Conservation (phyloP, 2,888 invertebrate species). For the Ormyrus labotus region DNA sequence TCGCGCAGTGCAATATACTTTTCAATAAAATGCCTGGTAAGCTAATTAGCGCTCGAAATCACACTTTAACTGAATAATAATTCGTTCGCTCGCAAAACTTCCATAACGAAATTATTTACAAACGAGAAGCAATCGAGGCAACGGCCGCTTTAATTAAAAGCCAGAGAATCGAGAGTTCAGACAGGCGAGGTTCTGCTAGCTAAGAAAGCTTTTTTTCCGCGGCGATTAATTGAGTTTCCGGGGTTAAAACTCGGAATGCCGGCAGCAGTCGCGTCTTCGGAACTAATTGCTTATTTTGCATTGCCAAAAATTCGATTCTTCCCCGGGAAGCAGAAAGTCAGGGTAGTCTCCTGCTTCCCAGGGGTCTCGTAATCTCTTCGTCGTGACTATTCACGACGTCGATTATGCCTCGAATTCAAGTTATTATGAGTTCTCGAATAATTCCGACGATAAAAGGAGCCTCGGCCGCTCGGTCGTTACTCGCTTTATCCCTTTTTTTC, state of each 20-base stretch:
- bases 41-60: too few relatives aligned
- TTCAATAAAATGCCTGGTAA: too few relatives aligned
- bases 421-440: conserved; percentile 56
- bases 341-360: conserved; percentile 48
- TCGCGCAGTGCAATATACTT: too few relatives aligned
- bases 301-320: conserved; percentile 55
- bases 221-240: conserved; percentile 52
- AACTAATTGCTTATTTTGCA: conserved; percentile 56
- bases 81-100: not conserved
- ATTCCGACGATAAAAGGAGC: conserved; percentile 48
- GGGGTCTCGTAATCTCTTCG: conserved; percentile 42
- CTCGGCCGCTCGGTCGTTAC: conserved; percentile 22
- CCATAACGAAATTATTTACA: conserved; percentile 5
- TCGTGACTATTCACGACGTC: conserved; percentile 55
- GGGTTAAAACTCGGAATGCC: not conserved
- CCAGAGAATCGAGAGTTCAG: conserved; percentile 15
- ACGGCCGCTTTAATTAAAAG: conserved; percentile 49
- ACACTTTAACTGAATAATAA: too few relatives aligned
- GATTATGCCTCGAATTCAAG: conserved; percentile 53
- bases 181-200: conserved; percentile 1
- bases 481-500: conserved; percentile 17
- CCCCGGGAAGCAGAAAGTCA: conserved; percentile 14
- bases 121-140: not conserved
- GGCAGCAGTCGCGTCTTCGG: conserved; percentile 34
- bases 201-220: conserved; percentile 13